Conservation (phyloP, 2,888 invertebrate genomes). For the Liodrosophila aerea region DNA sequence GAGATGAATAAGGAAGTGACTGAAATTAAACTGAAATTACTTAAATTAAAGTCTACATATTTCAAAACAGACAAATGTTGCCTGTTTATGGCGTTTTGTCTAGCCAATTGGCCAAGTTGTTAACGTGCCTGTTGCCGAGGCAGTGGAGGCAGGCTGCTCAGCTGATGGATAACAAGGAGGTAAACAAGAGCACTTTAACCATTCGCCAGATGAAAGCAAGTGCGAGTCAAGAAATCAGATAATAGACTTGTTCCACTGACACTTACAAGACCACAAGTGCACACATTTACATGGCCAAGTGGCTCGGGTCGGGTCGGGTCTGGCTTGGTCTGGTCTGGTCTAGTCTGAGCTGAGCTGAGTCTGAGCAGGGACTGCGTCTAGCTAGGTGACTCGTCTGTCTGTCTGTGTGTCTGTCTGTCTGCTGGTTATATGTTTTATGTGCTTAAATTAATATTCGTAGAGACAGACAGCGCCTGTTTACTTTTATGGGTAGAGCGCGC, state of each 20-base stretch:
- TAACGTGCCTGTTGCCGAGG: not conserved
- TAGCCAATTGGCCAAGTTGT: slow-evolving; percentile 28
- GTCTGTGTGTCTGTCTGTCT: slow-evolving; percentile 36
- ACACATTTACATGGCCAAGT: slow-evolving; percentile 73
- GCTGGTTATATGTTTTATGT: slow-evolving; percentile 64
- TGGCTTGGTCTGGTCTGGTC: slow-evolving; percentile 1
- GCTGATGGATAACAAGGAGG: slow-evolving; percentile 9
- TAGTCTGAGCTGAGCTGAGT: slow-evolving; percentile 14
- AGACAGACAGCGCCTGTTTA: no score
- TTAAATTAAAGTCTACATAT: no score
- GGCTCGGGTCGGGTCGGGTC: slow-evolving; percentile 27
- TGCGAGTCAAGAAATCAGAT: slow-evolving; percentile 72
- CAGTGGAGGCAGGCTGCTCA: not conserved
- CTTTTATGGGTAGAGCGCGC: no score
- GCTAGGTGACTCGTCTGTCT: slow-evolving; percentile 17
- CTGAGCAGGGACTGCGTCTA: slow-evolving; percentile 8
- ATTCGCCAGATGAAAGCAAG: slow-evolving; percentile 50
- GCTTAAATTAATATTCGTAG: slow-evolving; percentile 70
- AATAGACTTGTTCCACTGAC: slow-evolving; percentile 58
- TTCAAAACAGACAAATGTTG: slow-evolving; percentile 9
- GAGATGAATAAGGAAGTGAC: no score
- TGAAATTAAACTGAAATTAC: no score
- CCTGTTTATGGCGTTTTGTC: slow-evolving; percentile 19
- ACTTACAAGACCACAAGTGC: slow-evolving; percentile 53
- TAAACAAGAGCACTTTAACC: slow-evolving; percentile 39